Percentiles rank a stretch among this genome's conserved stretches.
Conservation (phyloP, 64 coral and sea anemone species). For the Dendrophyllia cribrosa region DNA sequence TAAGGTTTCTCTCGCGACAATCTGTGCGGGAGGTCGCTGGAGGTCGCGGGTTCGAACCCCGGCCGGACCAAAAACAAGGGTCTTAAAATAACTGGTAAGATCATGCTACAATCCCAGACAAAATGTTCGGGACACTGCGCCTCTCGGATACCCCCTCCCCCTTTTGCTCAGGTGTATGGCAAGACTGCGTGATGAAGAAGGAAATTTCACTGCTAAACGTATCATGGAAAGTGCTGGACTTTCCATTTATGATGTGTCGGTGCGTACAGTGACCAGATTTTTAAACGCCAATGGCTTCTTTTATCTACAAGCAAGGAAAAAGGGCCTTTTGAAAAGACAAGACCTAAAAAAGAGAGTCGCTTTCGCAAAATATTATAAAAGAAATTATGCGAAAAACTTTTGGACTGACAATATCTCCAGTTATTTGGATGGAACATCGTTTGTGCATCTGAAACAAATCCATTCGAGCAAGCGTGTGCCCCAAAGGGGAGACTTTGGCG, state of each 20-base stretch:
- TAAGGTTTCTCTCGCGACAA: no score
- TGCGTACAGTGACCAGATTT: neutral
- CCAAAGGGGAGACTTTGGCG: neutral
- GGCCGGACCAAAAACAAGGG: no score
- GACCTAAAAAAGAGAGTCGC: neutral
- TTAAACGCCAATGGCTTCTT: neutral
- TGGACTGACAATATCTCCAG: neutral
- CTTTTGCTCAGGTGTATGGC: no score
- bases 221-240: no score
- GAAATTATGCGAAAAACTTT: neutral
- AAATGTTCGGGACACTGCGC: no score
- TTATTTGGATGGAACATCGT: slow-evolving; percentile 36
- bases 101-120: no score
- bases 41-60: no score
- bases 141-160: no score
- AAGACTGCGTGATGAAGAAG: no score
- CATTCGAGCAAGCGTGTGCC: slow-evolving; percentile 33
- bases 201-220: no score
- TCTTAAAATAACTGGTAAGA: no score
- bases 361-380: neutral
- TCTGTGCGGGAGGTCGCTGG: no score
- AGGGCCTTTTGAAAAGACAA: neutral
- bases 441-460: slow-evolving; percentile 38
- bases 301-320: neutral
- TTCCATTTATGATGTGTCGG: neutral